Evolutionary conservation across 2,113 vertebrate species (phyloP), one percentile per base, ranked within the genome.

Genomic region (Halichoeres trimaculatus): DNA sequence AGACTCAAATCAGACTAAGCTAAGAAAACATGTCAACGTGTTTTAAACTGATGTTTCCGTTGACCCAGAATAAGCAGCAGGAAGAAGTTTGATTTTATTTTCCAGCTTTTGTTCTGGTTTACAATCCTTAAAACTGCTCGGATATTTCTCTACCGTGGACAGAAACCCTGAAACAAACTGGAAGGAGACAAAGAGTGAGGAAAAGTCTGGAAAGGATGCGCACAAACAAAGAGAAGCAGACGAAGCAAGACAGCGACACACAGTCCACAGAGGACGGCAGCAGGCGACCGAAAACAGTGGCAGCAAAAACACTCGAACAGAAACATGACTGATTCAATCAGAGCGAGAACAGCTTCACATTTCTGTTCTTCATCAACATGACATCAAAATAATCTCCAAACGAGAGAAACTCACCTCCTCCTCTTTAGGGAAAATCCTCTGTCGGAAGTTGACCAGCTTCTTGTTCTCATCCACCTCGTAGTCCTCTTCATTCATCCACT

Each of bases 401-500:
- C 16, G 7, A 14, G 14, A 17, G 16, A 19, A 45, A 45, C 63
- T 80, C 89, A 98, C 98, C 96, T 99, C 98, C 67, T 99, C 97
- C 22, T 96, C 97, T 24, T 96, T 96, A 57, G 95, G 95, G 85
- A 96, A 96, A 90, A 97, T 95, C 56, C 93, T 95, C 89, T 96
- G 97, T 6, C 98, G 95, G 83, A 95, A 96, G 67, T 87, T 96
- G 69, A 96, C 93, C 0, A 93, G 90, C 77, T 98, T 99, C 92
- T 96, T 97, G 90, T 93, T 96, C 76, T 99, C 98, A 19, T 99
- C 98, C 16, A 99, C 95, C 84, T 98, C 97, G 0, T 99, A 99
- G 90, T 99, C 98, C 77, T 99, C 98, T 59, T 99, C 98, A 14
- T 98, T 99, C 97, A 98, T 98, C 98, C 98, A 99, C 76, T 99